Percentiles rank a stretch among this genome's conserved stretches.
phyloP scores from a whole-genome alignment of 2,797 vertebrate species.

The Sebastes diploproa region DNA sequence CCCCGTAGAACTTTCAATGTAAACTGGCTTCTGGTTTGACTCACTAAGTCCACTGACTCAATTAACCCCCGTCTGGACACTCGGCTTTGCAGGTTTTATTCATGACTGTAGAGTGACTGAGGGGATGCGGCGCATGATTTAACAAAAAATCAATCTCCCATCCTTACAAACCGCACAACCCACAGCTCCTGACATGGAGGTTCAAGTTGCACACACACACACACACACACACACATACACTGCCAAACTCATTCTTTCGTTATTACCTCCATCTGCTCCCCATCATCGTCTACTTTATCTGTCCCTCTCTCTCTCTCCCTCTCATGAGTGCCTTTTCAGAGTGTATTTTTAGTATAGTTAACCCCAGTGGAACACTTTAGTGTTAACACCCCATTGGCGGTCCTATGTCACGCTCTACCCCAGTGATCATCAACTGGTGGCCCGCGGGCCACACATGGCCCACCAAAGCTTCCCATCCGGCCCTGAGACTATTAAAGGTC shows the following conservation, averaged over 20 bases:
- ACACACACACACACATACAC: neutral
- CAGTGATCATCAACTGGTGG: neutral
- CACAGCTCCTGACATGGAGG: neutral
- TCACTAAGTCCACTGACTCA: constrained; percentile 61
- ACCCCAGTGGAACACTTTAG: constrained; percentile 56
- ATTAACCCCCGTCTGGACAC: constrained; percentile 50
- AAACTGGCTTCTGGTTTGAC: constrained; percentile 62
- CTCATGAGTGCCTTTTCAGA: constrained; percentile 50
- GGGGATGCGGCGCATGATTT: constrained; percentile 32
- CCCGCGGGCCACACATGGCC: neutral
- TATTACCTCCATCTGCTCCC: constrained; percentile 55
- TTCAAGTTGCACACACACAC: neutral
- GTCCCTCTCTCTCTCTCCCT: constrained; percentile 8
- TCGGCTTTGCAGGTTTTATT: constrained; percentile 28
- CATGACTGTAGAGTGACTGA: constrained; percentile 19
- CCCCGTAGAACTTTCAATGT: constrained; percentile 66
- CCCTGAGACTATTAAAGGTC: too few species aligned
- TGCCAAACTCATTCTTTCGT: constrained; percentile 5
- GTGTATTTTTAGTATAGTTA: constrained; percentile 73
- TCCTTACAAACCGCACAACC: constrained; percentile 4
- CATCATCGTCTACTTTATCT: constrained; percentile 22
- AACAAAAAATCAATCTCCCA: constrained; percentile 29
- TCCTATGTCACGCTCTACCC: constrained; percentile 7
- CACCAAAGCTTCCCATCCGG: neutral
- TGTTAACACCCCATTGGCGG: constrained; percentile 60